Evolutionary conservation across 2,888 invertebrate genomes (phyloP).

Genomic region (Encarsia formosa): DNA sequence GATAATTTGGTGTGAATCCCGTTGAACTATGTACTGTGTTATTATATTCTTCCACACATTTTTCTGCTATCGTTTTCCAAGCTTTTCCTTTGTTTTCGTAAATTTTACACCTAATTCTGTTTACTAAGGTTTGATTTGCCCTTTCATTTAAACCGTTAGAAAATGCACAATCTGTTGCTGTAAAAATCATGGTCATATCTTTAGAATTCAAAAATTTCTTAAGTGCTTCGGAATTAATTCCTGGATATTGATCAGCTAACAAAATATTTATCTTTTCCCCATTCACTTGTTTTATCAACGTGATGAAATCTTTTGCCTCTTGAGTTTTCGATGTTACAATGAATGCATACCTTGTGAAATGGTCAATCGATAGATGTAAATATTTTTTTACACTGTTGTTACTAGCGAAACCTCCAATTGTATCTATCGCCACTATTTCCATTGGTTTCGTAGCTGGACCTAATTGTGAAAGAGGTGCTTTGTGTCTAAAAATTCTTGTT

Average conservation of each 20-base stretch:
- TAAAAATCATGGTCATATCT: background rate
- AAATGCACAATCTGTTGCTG: constrained; percentile 17
- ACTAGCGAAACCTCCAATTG: constrained; percentile 5
- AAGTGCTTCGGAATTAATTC: background rate
- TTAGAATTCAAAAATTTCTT: background rate
- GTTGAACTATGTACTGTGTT: no score
- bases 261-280: no score
- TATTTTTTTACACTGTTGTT: background rate
- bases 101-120: no score
- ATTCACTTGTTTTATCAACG: background rate
- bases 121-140: constrained; percentile 25
- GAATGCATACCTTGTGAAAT: no score
- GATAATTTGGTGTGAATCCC: no score
- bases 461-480: constrained; percentile 8
- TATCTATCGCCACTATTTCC: constrained; percentile 10
- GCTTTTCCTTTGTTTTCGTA: no score
- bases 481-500: background rate
- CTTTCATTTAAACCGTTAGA: constrained; percentile 30
- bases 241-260: background rate
- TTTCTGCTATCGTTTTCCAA: no score
- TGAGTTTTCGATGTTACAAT: no score
- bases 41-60: no score
- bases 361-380: background rate
- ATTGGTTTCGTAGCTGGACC: no score
- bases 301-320: background rate